Percentiles rank a stretch among this genome's conserved stretches.
Evolutionary conservation across 1,140 invertebrate species (phyloP).

Genomic region (Atopsyche davidsoni): DNA sequence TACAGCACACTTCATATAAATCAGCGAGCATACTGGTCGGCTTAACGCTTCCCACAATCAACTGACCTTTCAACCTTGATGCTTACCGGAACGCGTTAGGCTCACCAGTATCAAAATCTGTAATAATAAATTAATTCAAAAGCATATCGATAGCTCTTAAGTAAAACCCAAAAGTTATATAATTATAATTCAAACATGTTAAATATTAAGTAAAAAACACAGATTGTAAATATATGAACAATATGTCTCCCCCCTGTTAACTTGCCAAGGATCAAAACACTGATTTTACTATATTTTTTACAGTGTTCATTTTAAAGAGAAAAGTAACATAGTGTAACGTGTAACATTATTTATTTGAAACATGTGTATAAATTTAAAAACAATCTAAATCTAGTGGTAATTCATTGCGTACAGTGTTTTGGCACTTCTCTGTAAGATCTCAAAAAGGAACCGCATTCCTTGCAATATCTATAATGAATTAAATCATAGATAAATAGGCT

Average conservation of each 20-base stretch:
- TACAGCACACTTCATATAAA: no score
- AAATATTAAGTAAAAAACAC: slow-evolving; percentile 4
- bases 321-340: not conserved
- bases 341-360: not conserved
- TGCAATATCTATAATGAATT: slow-evolving; percentile 36
- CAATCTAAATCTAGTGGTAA: not conserved
- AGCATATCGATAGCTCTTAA: slow-evolving; percentile 30
- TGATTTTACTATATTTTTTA: not conserved
- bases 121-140: slow-evolving; percentile 27
- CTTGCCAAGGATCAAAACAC: slow-evolving; percentile 5
- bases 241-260: slow-evolving; percentile 1
- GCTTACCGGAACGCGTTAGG: no score
- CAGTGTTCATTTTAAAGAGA: not conserved
- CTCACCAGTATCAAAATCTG: no score
- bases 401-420: no score
- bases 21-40: no score
- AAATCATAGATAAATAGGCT: slow-evolving; percentile 22
- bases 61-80: no score
- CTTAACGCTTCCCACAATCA: no score
- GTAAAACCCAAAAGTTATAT: slow-evolving; percentile 14
- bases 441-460: slow-evolving; percentile 49
- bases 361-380: not conserved
- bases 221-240: slow-evolving; percentile 5
- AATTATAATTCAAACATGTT: slow-evolving; percentile 9
- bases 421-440: slow-evolving; percentile 37